phyloP scores from a whole-genome alignment of 2,888 invertebrate genomes.

The Altica lythri region DNA sequence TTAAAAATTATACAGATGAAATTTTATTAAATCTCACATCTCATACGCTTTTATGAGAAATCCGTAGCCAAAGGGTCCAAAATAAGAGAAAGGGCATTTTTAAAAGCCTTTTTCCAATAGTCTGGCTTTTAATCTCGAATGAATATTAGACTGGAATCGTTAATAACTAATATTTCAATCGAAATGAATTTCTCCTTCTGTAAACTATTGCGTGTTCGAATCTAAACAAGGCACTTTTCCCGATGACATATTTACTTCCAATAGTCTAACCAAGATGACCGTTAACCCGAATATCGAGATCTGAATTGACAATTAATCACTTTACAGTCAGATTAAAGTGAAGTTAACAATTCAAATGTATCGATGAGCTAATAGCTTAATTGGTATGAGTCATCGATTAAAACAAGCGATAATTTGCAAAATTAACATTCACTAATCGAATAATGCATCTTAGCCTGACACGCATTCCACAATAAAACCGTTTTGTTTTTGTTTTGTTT shows the following conservation, averaged over 20 bases:
- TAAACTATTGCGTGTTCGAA: too few species aligned
- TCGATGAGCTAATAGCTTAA: constrained; percentile 54
- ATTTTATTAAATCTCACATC: constrained; percentile 14
- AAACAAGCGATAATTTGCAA: constrained; percentile 43
- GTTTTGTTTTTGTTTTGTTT: constrained; percentile 10
- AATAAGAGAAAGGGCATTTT: constrained; percentile 37
- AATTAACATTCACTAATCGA: constrained; percentile 39
- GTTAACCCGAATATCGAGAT: constrained; percentile 35
- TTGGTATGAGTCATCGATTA: constrained; percentile 49
- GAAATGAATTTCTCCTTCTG: too few species aligned
- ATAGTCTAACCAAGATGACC: constrained; percentile 16
- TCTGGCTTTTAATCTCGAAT: neutral
- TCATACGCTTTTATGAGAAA: constrained; percentile 21
- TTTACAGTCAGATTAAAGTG: constrained; percentile 42
- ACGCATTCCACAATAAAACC: constrained; percentile 25
- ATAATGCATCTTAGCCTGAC: constrained; percentile 33
- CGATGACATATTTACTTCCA: constrained; percentile 27
- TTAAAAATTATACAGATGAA: constrained; percentile 3
- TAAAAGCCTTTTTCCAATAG: constrained; percentile 13
- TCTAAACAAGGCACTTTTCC: constrained; percentile 1
- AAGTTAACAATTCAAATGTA: constrained; percentile 51
- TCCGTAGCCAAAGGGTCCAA: constrained; percentile 30
- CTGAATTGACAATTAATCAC: constrained; percentile 41
- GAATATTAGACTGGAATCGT: neutral
- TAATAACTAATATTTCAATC: too few species aligned